phyloP scores from a whole-genome alignment of 1,140 invertebrate genomes.

The Lepidotrigona ventralis region DNA sequence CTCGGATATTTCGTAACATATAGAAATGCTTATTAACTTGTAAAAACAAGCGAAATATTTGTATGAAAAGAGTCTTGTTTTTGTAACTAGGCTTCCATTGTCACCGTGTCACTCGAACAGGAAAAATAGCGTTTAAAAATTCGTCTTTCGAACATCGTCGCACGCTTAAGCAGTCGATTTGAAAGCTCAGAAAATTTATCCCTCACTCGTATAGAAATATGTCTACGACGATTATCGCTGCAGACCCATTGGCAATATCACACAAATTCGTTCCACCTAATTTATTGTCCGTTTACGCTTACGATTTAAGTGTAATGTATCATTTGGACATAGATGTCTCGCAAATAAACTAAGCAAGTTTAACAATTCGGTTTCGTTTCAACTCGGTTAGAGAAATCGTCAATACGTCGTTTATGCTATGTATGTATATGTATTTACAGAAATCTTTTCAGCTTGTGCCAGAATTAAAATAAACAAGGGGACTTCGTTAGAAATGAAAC shows the following conservation, averaged over 20 bases:
- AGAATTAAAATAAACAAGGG: not conserved
- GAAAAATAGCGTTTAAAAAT: not conserved
- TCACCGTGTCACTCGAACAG: not conserved
- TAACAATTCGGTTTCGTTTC: not conserved
- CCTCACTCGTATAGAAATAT: slow-evolving; percentile 15
- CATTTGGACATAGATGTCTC: not conserved
- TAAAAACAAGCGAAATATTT: not conserved
- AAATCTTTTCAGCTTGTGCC: too few relatives aligned
- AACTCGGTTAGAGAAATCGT: not conserved
- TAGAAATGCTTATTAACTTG: not conserved
- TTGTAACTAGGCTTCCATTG: not conserved
- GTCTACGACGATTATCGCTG: slow-evolving; percentile 1
- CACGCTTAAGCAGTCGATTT: not conserved
- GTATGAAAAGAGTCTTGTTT: not conserved
- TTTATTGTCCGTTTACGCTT: slow-evolving; percentile 59
- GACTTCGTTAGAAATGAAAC: not conserved
- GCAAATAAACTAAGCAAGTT: not conserved
- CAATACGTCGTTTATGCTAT: not conserved
- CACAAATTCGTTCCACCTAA: slow-evolving; percentile 27
- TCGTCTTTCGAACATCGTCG: not conserved
- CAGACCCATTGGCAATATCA: slow-evolving; percentile 19
- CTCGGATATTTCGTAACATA: not conserved
- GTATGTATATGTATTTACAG: not conserved
- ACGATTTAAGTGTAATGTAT: slow-evolving; percentile 34
- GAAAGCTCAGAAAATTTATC: slow-evolving; percentile 12